These are phyloP conservation scores for Scomber colias DNA, from an alignment of 2,113 vertebrate species.

Conservation along the genomic window DNA sequence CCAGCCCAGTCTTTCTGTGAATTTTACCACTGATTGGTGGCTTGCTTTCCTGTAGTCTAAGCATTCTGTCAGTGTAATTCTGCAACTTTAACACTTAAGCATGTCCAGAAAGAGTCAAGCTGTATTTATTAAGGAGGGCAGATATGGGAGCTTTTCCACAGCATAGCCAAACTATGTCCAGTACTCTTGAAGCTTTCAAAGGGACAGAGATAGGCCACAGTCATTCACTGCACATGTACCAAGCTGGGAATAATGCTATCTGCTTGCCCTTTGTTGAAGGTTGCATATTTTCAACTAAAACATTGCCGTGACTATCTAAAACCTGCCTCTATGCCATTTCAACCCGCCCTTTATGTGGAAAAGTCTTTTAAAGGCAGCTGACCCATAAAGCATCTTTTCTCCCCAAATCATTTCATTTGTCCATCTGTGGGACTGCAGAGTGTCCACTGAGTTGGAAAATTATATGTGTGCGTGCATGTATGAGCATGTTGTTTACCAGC, in stretches of 20 bases:
- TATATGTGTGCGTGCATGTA: slow-evolving; percentile 10
- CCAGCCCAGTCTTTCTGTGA: slow-evolving; percentile 54
- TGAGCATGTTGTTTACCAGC: slow-evolving; percentile 48
- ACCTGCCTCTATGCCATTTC: slow-evolving; percentile 42
- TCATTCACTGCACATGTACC: background rate
- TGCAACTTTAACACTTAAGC: slow-evolving; percentile 43
- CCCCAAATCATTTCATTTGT: slow-evolving; percentile 45
- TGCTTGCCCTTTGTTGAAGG: slow-evolving; percentile 52
- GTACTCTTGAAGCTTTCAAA: slow-evolving; percentile 15
- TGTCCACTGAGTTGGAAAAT: slow-evolving; percentile 32
- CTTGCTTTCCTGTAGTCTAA: slow-evolving; percentile 32
- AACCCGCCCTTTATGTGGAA: slow-evolving; percentile 21
- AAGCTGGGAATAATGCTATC: slow-evolving; percentile 25
- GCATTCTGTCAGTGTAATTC: slow-evolving; percentile 23
- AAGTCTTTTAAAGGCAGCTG: slow-evolving; percentile 52
- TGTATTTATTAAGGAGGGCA: slow-evolving; percentile 23
- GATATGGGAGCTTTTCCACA: slow-evolving; percentile 7
- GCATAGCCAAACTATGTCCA: slow-evolving; percentile 31
- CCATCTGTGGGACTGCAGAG: slow-evolving; percentile 24
- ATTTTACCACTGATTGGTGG: slow-evolving; percentile 63
- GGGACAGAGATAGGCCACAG: slow-evolving; percentile 8
- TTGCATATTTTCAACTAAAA: slow-evolving; percentile 41
- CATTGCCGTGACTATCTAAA: slow-evolving; percentile 28
- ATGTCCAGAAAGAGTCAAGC: slow-evolving; percentile 20
- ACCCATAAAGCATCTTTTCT: slow-evolving; percentile 58